phyloP scores from a whole-genome alignment of 2,888 invertebrate genomes.

The Dolichomitus sp. region DNA sequence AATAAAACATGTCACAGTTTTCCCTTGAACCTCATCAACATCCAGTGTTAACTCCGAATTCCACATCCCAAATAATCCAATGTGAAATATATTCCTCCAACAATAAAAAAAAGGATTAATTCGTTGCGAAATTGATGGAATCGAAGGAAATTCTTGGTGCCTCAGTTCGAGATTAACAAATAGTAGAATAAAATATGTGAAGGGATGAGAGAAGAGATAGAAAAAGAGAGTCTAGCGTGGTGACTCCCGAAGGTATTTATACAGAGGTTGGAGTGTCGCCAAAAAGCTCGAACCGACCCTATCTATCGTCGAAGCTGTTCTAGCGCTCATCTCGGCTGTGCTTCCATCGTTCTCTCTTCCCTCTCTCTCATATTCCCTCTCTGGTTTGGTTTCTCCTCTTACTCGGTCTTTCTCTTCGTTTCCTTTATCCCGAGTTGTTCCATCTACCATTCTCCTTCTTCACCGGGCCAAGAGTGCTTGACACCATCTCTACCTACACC shows the following conservation, averaged over 20 bases:
- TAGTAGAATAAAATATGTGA: conserved; percentile 13
- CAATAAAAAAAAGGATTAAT: too few relatives aligned
- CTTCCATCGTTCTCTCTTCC: conserved; percentile 26
- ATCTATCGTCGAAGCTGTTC: conserved; percentile 79
- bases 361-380: conserved; percentile 25
- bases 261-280: conserved; percentile 84
- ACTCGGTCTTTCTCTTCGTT: conserved; percentile 32
- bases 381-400: conserved; percentile 8
- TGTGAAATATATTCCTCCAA: too few relatives aligned
- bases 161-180: conserved; percentile 17
- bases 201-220: conserved; percentile 34
- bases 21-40: too few relatives aligned
- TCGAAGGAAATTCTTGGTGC: not conserved
- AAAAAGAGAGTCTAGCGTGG: conserved; percentile 66
- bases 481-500: conserved; percentile 69
- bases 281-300: conserved; percentile 83
- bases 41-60: too few relatives aligned
- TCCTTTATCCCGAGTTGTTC: conserved; percentile 48
- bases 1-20: too few relatives aligned
- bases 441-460: conserved; percentile 36
- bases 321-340: conserved; percentile 44
- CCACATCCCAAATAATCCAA: too few relatives aligned
- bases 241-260: conserved; percentile 83
- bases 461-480: conserved; percentile 67
- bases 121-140: not conserved